Percentiles rank a stretch among this genome's conserved stretches.
phyloP scores from a whole-genome alignment of 2,888 invertebrate genomes.

The Caenorhabditis wallacei region DNA sequence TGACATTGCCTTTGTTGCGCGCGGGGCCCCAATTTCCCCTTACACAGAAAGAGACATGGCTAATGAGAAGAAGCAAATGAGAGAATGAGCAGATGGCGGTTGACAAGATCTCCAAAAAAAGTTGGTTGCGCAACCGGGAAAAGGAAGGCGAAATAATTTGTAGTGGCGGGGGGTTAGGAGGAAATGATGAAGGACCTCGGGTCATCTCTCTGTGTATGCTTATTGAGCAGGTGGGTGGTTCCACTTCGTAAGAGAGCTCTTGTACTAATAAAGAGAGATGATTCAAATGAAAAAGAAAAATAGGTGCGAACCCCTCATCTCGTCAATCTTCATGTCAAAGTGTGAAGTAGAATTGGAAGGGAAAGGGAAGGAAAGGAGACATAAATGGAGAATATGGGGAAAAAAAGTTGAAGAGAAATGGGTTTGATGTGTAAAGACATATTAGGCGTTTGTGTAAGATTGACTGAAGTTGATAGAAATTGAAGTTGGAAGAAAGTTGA shows the following conservation, averaged over 20 bases:
- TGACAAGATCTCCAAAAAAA: background rate
- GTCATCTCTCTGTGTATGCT: conserved; percentile 24
- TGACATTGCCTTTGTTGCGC: conserved; percentile 57
- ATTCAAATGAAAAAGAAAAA: conserved; percentile 5
- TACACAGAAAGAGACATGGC: background rate
- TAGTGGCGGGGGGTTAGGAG: background rate
- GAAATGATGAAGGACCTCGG: conserved; percentile 1
- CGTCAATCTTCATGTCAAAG: conserved; percentile 6
- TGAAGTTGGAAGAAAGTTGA: no score
- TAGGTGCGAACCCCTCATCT: background rate
- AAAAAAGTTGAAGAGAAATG: conserved; percentile 6
- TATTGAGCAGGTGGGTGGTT: conserved; percentile 28
- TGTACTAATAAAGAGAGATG: conserved; percentile 32
- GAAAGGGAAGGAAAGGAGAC: no score
- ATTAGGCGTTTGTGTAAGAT: background rate
- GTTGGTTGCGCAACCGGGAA: background rate
- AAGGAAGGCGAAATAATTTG: conserved; percentile 22
- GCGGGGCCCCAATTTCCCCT: no score
- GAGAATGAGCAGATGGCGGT: conserved; percentile 17
- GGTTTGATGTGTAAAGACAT: conserved; percentile 2
- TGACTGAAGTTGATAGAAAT: background rate
- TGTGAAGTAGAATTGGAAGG: background rate
- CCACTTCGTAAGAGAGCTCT: conserved; percentile 1
- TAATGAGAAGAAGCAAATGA: conserved; percentile 4
- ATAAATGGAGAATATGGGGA: background rate